Evolutionary conservation across 2,888 invertebrate genomes (phyloP), one percentile per base, ranked within the genome.

Genomic region (Orthosia gothica): DNA sequence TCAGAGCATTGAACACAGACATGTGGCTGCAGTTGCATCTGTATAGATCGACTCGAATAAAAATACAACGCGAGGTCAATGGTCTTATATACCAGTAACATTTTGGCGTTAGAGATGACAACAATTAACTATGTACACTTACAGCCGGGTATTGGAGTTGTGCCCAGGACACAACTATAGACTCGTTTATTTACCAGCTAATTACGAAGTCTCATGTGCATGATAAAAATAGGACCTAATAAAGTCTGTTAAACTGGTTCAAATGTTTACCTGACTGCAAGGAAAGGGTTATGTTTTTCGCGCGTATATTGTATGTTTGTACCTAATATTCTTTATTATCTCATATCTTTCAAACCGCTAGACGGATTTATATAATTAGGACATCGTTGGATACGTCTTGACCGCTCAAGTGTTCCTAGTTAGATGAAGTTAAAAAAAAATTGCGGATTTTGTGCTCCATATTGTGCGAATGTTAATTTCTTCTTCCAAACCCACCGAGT

Each of bases 31-130:
- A 81, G 69, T 74, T 63, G 58, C 63, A 63, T 59, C 58, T 68
- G 61, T 49, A 58, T 79, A 68, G 32, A 66, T 57, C 32, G 40
- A 47, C 40, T 26, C 13, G 26, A 55, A 80, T 65, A 70, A 62
- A 64, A 70, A 70, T 81, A 68, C 20, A 45, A 20, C 59, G 4
- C 12, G 76, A 63, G 85, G 54, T 84, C 85, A 84, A 52, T 71
- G 58, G 50, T 61, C 74, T 79, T 59, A 57, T 63, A 54, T 47
- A 66, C 52, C 26, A 70, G 57, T 62, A 64, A 74, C 49, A 84
- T 84, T 81, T 83, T 75, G 26, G 50, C 57, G 57, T 69, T 57
- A 64, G 64, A 67, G 63, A 84, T 70, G 68, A 75, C 57, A 52
- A 66, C 68, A 69, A 81, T 80, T 62, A 74, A 57, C 13, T 66